These are phyloP conservation scores for Podabrus alpinus DNA, from an alignment of 2,888 invertebrate genomes.

Conservation along the genomic window DNA sequence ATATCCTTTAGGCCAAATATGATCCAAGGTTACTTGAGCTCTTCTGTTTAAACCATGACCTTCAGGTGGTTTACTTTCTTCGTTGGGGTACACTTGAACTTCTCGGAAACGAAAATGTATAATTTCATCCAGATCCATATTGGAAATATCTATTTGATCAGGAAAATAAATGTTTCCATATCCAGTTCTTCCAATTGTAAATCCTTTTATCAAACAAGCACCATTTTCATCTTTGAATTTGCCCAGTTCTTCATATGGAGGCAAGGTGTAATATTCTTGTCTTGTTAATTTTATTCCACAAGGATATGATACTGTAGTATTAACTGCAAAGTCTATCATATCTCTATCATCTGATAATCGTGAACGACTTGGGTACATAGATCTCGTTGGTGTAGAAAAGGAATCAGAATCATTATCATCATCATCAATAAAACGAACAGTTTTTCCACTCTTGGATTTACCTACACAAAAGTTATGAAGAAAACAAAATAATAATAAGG, in stretches of 20 bases:
- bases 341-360: background rate
- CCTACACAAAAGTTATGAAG: background rate
- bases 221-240: conserved; percentile 74
- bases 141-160: conserved; percentile 81
- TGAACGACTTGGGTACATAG: background rate
- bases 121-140: conserved; percentile 83
- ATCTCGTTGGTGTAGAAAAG: background rate
- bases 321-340: background rate
- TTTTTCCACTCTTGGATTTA: conserved; percentile 8
- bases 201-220: conserved; percentile 80
- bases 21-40: conserved; percentile 90
- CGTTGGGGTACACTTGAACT: conserved; percentile 93
- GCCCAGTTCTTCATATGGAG: conserved; percentile 79
- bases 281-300: conserved; percentile 78
- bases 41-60: conserved; percentile 84
- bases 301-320: background rate
- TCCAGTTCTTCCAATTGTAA: conserved; percentile 86
- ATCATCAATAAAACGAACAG: conserved; percentile 16
- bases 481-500: background rate
- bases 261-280: conserved; percentile 90
- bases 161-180: conserved; percentile 90
- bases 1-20: conserved; percentile 82
- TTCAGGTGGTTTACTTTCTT: conserved; percentile 81
- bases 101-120: conserved; percentile 94
- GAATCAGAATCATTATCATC: background rate